Evolutionary conservation across 2,797 vertebrate species (phyloP).

Genomic region (Myiotriccus ornatus): DNA sequence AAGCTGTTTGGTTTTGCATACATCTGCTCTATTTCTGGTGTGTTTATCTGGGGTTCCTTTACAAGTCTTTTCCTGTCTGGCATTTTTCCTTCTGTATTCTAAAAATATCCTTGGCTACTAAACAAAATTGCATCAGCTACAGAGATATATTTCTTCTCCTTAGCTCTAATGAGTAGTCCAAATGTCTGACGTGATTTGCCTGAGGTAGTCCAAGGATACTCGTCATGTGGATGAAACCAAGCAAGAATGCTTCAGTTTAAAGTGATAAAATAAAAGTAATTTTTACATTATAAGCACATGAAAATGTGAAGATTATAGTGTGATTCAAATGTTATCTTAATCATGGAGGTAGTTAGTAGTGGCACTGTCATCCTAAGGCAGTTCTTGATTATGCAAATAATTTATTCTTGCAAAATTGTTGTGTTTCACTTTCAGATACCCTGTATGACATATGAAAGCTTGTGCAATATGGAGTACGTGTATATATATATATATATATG

Average conservation of each 20-base stretch:
- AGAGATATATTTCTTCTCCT: neutral
- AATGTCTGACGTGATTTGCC: neutral
- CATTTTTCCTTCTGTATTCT: slow-evolving; percentile 25
- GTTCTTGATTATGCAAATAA: neutral
- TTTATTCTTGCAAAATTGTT: neutral
- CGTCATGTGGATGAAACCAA: neutral
- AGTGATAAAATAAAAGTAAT: neutral
- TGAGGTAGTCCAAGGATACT: neutral
- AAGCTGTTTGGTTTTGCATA: neutral
- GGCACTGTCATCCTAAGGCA: neutral
- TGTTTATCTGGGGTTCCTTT: neutral
- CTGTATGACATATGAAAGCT: neutral
- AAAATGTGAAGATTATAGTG: neutral
- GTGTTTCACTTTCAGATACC: neutral
- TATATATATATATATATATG: neutral
- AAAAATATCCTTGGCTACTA: slow-evolving; percentile 3
- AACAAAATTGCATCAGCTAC: neutral
- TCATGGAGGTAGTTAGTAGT: neutral
- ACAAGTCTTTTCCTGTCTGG: neutral
- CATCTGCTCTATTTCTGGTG: neutral
- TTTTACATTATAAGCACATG: neutral
- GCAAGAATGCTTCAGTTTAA: neutral
- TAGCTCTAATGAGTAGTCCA: neutral
- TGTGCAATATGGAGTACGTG: neutral
- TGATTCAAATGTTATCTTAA: neutral